Evolutionary conservation across 2,888 invertebrate genomes (phyloP).

Genomic region (Parnassius mnemosyne): DNA sequence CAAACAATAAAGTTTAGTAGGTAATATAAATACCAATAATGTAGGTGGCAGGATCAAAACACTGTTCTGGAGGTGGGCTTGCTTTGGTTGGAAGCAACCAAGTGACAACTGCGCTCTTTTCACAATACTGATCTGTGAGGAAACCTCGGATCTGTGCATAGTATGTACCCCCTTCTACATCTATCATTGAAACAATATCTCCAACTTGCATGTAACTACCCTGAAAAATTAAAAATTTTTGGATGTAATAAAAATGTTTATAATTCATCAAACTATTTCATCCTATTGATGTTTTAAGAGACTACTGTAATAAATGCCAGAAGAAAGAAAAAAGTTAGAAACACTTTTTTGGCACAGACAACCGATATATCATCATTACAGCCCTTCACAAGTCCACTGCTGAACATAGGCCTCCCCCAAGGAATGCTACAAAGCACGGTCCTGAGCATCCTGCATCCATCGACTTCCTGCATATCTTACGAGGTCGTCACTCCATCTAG

Average conservation of each 20-base stretch:
- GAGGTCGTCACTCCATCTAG: too few relatives aligned
- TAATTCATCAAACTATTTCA: too few relatives aligned
- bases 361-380: too few relatives aligned
- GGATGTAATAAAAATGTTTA: too few relatives aligned
- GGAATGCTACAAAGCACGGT: too few relatives aligned
- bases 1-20: not conserved
- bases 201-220: slow-evolving; percentile 93
- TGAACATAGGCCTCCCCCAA: too few relatives aligned
- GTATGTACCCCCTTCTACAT: slow-evolving; percentile 87
- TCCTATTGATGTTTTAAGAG: too few relatives aligned
- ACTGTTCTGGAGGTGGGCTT: slow-evolving; percentile 87
- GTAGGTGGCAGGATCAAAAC: slow-evolving; percentile 94
- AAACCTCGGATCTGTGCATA: slow-evolving; percentile 95
- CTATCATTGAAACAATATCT: slow-evolving; percentile 93
- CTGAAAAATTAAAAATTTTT: slow-evolving; percentile 49
- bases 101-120: slow-evolving; percentile 94
- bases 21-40: slow-evolving; percentile 84
- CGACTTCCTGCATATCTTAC: too few relatives aligned
- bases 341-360: too few relatives aligned
- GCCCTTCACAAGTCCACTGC: too few relatives aligned
- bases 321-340: not conserved
- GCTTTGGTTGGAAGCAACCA: slow-evolving; percentile 94
- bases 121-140: slow-evolving; percentile 94
- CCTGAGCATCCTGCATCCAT: too few relatives aligned
- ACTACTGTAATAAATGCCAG: not conserved